Percentiles rank a stretch among this genome's conserved stretches.
Evolutionary conservation across 2,113 vertebrate genomes (phyloP).

Genomic region (Centrocercus urophasianus): DNA sequence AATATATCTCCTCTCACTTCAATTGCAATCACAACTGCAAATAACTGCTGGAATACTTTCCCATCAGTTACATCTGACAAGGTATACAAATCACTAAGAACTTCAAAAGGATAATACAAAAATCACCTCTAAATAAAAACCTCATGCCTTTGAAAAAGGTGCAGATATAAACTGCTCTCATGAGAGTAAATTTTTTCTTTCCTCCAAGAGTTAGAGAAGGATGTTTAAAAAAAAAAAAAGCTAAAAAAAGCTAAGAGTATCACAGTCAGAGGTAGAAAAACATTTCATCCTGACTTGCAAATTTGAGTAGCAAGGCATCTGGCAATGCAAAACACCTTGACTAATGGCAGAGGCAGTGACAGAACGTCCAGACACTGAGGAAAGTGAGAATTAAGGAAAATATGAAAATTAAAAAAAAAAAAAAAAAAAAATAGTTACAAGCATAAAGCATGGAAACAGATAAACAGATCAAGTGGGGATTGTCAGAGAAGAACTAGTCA

Average conservation of each 20-base stretch:
- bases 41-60: neutral
- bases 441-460: neutral
- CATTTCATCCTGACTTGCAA: neutral
- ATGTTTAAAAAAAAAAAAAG: neutral
- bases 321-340: conserved; percentile 3
- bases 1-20: neutral
- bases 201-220: neutral
- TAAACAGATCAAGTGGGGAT: neutral
- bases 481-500: neutral
- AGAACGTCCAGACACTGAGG: conserved; percentile 33
- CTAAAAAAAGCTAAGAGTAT: neutral
- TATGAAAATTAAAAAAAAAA: neutral
- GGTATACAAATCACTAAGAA: neutral
- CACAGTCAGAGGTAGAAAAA: neutral
- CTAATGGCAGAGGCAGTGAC: neutral
- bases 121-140: neutral
- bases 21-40: neutral
- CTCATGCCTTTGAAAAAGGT: neutral
- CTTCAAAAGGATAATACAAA: neutral
- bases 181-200: neutral
- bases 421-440: neutral
- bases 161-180: neutral
- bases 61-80: neutral
- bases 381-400: neutral
- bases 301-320: conserved; percentile 15